phyloP scores from a whole-genome alignment of 1,140 invertebrate genomes.

The Zaprionus tsacasi region DNA sequence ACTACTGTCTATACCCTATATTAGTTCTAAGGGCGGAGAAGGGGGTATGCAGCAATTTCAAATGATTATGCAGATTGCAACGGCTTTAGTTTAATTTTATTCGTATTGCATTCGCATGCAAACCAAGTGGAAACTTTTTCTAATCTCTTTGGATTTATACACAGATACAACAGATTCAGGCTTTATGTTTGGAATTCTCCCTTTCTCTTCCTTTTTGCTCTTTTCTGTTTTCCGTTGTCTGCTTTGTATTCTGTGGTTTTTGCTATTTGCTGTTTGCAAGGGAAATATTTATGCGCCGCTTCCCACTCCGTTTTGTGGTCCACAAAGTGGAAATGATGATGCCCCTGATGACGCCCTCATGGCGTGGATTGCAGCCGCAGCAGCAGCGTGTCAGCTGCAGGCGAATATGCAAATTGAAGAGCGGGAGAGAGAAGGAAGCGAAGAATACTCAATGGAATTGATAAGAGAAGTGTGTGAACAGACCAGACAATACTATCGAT shows the following conservation, averaged over 20 bases:
- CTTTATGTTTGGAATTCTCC: background rate
- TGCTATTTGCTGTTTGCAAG: slow-evolving; percentile 6
- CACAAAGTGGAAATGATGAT: background rate
- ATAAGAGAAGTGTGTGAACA: background rate
- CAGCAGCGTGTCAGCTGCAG: background rate
- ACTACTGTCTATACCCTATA: background rate
- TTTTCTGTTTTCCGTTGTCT: background rate
- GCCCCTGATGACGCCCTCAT: background rate
- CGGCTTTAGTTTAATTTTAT: background rate
- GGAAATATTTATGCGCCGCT: background rate
- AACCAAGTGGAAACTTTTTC: background rate
- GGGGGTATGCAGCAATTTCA: background rate
- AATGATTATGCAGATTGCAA: background rate
- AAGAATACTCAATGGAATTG: background rate
- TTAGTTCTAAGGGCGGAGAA: background rate
- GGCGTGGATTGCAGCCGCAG: too few relatives aligned
- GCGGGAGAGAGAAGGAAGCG: background rate
- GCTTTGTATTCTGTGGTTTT: background rate
- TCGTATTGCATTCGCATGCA: slow-evolving; percentile 4
- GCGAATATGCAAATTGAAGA: slow-evolving; percentile 1
- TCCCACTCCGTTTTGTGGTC: background rate
- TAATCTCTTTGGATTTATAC: background rate
- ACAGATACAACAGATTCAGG: background rate
- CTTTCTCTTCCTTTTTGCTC: background rate
- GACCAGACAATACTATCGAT: background rate